These are phyloP conservation scores for Pseudomyrmex sp. DNA, from an alignment of 1,140 invertebrate genomes.

Conservation along the genomic window DNA sequence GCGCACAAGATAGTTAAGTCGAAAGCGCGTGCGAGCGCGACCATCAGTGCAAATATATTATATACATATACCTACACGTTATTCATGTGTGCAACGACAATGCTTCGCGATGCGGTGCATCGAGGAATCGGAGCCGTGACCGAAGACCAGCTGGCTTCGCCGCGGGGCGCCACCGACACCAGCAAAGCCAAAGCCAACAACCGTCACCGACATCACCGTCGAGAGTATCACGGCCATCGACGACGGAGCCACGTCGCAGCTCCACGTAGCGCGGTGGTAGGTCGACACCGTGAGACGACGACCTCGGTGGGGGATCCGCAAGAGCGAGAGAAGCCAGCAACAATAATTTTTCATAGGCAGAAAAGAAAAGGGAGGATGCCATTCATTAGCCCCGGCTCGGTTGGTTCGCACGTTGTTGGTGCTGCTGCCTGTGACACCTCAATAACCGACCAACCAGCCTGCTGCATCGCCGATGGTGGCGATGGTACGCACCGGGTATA, in stretches of 20 bases:
- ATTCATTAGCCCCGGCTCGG: constrained; percentile 83
- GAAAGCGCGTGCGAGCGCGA: neutral
- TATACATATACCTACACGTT: neutral
- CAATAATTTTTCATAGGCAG: constrained; percentile 83
- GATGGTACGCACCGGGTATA: constrained; percentile 51
- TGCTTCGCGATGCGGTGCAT: constrained; percentile 37
- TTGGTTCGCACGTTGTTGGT: constrained; percentile 83
- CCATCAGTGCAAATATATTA: neutral
- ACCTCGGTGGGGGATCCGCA: constrained; percentile 41
- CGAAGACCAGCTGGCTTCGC: constrained; percentile 76
- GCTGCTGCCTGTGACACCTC: constrained; percentile 81
- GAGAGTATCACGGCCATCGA: constrained; percentile 65
- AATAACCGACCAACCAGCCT: constrained; percentile 78
- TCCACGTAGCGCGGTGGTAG: constrained; percentile 75
- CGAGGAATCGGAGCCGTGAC: constrained; percentile 40
- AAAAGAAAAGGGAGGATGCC: constrained; percentile 81
- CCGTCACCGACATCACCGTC: constrained; percentile 22
- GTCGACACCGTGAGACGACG: constrained; percentile 73
- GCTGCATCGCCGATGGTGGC: constrained; percentile 56
- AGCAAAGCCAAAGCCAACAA: constrained; percentile 8
- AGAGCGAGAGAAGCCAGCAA: constrained; percentile 50
- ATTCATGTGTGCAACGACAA: constrained; percentile 65
- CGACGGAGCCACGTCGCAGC: constrained; percentile 42
- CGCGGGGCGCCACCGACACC: constrained; percentile 69
- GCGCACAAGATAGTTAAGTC: constrained; percentile 24